Evolutionary conservation across 1,140 invertebrate genomes (phyloP).

Genomic region (Pseudomyrmex flavicornis): DNA sequence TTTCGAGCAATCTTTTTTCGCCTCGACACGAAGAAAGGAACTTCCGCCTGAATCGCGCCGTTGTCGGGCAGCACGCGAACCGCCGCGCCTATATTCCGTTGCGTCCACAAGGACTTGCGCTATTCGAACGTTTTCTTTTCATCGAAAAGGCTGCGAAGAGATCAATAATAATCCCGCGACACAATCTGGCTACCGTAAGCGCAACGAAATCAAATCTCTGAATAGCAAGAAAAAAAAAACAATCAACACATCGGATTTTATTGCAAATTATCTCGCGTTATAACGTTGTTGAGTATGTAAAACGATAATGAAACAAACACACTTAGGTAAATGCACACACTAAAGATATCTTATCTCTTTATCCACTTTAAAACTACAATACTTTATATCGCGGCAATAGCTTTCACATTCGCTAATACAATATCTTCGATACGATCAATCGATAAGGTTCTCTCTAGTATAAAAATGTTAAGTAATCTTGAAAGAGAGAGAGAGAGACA

Average conservation of each 20-base stretch:
- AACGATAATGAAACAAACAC: neutral
- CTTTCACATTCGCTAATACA: constrained; percentile 14
- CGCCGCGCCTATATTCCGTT: constrained; percentile 14
- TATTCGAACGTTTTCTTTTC: constrained; percentile 29
- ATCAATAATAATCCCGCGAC: constrained; percentile 34
- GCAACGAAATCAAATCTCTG: neutral
- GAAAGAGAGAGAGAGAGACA: no score
- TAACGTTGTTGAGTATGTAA: constrained; percentile 5
- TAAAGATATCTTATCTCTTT: constrained; percentile 35
- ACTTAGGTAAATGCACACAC: constrained; percentile 17
- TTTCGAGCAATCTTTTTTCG: constrained; percentile 26
- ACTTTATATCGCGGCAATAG: neutral
- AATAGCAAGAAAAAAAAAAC: neutral
- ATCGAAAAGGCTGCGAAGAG: neutral
- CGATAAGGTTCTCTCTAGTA: neutral
- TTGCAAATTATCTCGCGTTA: constrained; percentile 6
- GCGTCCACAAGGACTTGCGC: neutral
- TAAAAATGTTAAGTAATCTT: no score
- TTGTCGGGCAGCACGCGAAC: constrained; percentile 21
- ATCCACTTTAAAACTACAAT: constrained; percentile 24
- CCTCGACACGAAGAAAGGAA: constrained; percentile 10
- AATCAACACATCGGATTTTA: neutral
- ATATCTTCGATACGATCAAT: constrained; percentile 20
- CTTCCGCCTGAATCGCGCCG: constrained; percentile 42
- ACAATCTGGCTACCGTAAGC: neutral